phyloP scores from a whole-genome alignment of 2,888 invertebrate genomes.

The Linhomoeus sp. region DNA sequence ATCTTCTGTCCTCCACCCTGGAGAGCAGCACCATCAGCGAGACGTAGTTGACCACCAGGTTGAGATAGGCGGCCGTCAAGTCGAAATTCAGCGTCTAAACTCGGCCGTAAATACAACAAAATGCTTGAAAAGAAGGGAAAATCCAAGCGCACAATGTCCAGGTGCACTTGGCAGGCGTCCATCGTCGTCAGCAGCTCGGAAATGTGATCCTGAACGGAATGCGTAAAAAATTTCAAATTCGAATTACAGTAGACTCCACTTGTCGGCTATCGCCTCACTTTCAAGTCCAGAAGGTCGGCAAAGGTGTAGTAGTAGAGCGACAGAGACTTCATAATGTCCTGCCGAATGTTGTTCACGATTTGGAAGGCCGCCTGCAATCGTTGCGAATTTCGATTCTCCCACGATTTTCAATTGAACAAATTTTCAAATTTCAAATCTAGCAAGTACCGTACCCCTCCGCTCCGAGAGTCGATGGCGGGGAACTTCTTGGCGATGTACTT shows the following conservation, averaged over 20 bases:
- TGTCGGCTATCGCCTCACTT: too few relatives aligned
- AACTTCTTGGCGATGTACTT: constrained; percentile 83
- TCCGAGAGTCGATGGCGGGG: constrained; percentile 81
- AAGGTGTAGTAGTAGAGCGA: constrained; percentile 96
- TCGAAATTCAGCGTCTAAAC: constrained; percentile 67
- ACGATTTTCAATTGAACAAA: neutral
- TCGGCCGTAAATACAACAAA: neutral
- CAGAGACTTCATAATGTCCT: constrained; percentile 85
- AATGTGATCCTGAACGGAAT: constrained; percentile 32
- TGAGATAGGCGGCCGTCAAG: constrained; percentile 78
- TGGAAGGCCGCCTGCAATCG: constrained; percentile 38
- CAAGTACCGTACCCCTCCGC: constrained; percentile 33
- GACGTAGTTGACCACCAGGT: constrained; percentile 77
- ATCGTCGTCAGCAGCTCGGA: constrained; percentile 53
- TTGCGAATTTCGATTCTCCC: neutral
- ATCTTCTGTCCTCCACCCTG: constrained; percentile 88
- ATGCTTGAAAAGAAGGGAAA: too few relatives aligned
- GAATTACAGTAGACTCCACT: too few relatives aligned
- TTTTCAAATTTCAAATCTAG: neutral
- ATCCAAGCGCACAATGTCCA: constrained; percentile 52
- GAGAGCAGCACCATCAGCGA: constrained; percentile 92
- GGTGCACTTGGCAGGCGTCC: constrained; percentile 80
- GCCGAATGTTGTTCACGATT: constrained; percentile 61
- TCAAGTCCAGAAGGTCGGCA: constrained; percentile 90
- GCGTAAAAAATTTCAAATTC: too few relatives aligned